Evolutionary conservation across 2,113 vertebrate species (phyloP).

Genomic region (Formicarius rufipectus): DNA sequence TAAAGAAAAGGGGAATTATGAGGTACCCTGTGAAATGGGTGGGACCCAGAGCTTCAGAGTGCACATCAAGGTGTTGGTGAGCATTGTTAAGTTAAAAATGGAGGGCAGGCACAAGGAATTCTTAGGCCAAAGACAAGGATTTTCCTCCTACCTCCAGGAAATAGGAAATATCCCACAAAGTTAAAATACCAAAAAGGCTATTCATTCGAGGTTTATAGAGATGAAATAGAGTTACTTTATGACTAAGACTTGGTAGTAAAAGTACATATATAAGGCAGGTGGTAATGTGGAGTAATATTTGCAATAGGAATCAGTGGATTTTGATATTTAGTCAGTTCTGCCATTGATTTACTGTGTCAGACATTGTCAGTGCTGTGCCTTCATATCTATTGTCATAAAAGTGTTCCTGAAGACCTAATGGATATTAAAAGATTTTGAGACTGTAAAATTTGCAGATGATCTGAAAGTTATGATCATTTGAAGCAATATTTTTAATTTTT

Average conservation of each 20-base stretch:
- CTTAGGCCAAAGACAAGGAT: neutral
- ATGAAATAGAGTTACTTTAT: neutral
- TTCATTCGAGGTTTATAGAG: neutral
- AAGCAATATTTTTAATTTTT: neutral
- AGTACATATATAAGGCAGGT: neutral
- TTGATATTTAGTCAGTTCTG: neutral
- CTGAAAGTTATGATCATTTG: neutral
- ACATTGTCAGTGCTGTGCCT: neutral
- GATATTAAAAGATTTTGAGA: neutral
- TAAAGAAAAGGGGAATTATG: neutral
- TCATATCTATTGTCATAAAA: neutral
- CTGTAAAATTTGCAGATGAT: neutral
- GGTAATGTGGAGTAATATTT: neutral
- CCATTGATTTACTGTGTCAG: neutral
- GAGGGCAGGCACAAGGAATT: neutral
- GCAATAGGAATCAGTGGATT: neutral
- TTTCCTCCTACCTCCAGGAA: neutral
- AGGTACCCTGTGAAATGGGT: neutral
- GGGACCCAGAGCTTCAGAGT: neutral
- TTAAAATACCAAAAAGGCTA: neutral
- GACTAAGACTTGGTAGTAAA: neutral
- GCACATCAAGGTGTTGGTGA: neutral
- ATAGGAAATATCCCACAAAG: neutral
- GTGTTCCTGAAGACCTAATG: neutral
- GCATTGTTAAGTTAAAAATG: neutral